A percentile compares a stretch with the other conserved stretches of the same genome.
These are phyloP conservation scores for Argentina silus DNA, from an alignment of 2,797 vertebrate species.

Conservation along the genomic window DNA sequence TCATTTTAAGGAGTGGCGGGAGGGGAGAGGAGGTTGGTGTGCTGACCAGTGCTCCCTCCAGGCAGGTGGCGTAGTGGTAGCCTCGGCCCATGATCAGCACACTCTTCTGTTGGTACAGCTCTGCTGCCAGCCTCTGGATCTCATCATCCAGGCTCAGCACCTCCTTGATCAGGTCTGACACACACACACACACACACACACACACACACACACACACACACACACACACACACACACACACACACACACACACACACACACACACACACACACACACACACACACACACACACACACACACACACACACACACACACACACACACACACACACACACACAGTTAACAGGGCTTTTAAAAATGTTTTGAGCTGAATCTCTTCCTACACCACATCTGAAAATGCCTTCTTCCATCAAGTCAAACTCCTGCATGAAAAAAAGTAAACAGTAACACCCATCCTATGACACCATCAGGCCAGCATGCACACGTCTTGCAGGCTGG, in stretches of 20 bases:
- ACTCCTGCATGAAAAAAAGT: background rate
- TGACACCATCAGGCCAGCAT: conserved; percentile 8
- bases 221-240: conserved; percentile 26
- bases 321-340: conserved; percentile 23
- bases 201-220: background rate
- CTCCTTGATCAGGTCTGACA: conserved; percentile 93
- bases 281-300: conserved; percentile 23
- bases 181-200: conserved; percentile 23
- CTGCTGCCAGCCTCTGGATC: conserved; percentile 93
- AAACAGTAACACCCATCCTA: conserved; percentile 4
- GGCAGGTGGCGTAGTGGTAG: conserved; percentile 96
- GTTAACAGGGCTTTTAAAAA: background rate
- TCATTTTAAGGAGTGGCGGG: background rate
- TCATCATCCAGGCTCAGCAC: conserved; percentile 95
- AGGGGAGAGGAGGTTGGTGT: background rate
- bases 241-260: conserved; percentile 30
- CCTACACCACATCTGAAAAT: background rate
- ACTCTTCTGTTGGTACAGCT: conserved; percentile 97
- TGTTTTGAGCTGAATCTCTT: background rate
- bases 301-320: conserved; percentile 23
- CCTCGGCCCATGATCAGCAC: conserved; percentile 98
- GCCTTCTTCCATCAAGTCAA: background rate
- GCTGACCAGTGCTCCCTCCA: conserved; percentile 95
- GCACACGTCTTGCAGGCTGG: conserved; percentile 8
- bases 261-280: conserved; percentile 26